These are phyloP conservation scores for Mergus octosetaceus DNA, from an alignment of 2,797 vertebrate genomes.

Conservation along the genomic window DNA sequence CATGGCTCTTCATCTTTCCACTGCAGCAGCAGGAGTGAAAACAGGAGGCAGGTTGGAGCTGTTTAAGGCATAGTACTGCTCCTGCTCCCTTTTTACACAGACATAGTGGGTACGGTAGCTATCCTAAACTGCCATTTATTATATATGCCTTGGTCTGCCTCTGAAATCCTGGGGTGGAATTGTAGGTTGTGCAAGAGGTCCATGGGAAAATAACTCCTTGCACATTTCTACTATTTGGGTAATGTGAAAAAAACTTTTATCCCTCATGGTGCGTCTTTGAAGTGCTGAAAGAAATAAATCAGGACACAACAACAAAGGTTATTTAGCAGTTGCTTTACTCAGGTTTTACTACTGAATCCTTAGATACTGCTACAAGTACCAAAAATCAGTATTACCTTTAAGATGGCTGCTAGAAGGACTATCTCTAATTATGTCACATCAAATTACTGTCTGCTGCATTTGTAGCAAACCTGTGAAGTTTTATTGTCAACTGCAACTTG, in stretches of 20 bases:
- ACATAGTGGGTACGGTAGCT: rapidly evolving
- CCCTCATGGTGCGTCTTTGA: rapidly evolving
- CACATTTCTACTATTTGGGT: background rate
- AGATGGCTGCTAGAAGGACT: background rate
- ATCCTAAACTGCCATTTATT: background rate
- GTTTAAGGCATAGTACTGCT: background rate
- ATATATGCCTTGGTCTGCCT: background rate
- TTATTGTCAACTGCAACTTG: background rate
- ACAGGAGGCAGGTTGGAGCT: background rate
- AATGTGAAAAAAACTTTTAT: background rate
- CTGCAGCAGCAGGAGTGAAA: background rate
- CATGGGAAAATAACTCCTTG: background rate
- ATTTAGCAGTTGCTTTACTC: background rate
- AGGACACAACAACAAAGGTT: background rate
- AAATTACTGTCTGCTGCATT: background rate
- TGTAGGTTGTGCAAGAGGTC: background rate
- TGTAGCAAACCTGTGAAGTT: background rate
- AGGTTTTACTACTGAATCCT: background rate
- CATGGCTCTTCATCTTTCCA: background rate
- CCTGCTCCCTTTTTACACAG: background rate
- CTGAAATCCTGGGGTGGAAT: background rate
- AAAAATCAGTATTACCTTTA: background rate
- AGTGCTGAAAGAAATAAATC: background rate
- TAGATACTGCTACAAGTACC: background rate
- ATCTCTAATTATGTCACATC: background rate